Percentiles rank a stretch among this genome's conserved stretches.
Evolutionary conservation across 2,113 vertebrate genomes (phyloP).

Genomic region (Willisornis vidua): DNA sequence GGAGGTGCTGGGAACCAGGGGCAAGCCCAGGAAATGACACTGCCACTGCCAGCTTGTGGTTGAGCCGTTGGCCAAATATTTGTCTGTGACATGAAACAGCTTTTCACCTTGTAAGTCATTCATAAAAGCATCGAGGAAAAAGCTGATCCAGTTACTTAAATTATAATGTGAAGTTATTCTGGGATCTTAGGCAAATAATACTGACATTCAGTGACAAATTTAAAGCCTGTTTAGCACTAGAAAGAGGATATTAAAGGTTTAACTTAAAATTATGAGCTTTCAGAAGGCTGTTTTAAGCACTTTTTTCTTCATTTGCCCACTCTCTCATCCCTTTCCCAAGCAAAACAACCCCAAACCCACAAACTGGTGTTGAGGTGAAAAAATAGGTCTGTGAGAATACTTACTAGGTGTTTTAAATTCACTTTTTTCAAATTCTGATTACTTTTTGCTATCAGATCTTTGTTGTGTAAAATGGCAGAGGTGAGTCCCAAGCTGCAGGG

Average conservation of each 20-base stretch:
- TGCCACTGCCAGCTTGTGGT: neutral
- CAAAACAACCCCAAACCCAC: rapidly evolving
- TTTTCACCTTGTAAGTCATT: neutral
- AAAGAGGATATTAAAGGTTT: neutral
- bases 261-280: neutral
- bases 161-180: neutral
- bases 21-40: neutral
- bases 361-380: neutral
- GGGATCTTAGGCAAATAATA: neutral
- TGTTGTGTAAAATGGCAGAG: neutral
- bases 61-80: neutral
- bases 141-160: neutral
- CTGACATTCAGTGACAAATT: neutral
- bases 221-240: neutral
- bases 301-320: neutral
- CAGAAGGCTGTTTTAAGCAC: neutral
- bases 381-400: neutral
- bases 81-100: neutral
- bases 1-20: neutral
- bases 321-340: neutral
- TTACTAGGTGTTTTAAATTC: neutral
- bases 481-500: neutral
- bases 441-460: neutral
- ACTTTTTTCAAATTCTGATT: neutral
- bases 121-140: neutral